Evolutionary conservation across 2,113 vertebrate genomes (phyloP).

Genomic region (Phainopepla nitens): DNA sequence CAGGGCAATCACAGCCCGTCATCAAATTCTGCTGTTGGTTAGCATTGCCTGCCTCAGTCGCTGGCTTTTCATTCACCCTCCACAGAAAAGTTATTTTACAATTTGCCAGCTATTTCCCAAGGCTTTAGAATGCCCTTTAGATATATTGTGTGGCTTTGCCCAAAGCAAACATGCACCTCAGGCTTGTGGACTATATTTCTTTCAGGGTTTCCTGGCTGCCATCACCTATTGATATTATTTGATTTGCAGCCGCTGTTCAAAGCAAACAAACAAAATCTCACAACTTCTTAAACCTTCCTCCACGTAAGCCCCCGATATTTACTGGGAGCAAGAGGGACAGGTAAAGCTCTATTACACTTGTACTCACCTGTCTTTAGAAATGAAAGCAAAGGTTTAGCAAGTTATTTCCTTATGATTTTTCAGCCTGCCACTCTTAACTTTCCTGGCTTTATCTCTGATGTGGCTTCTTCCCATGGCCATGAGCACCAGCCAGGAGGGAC

Average conservation of each 20-base stretch:
- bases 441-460: background rate
- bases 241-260: constrained; percentile 33
- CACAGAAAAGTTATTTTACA: background rate
- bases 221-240: constrained; percentile 59
- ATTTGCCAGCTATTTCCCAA: background rate
- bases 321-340: background rate
- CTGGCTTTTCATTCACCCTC: background rate
- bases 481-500: background rate
- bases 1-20: background rate
- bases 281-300: constrained; percentile 33
- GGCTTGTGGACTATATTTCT: background rate
- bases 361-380: background rate
- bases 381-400: background rate
- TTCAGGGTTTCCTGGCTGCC: background rate
- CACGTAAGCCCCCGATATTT: constrained; percentile 11
- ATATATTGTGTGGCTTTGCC: background rate
- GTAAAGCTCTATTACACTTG: background rate
- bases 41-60: background rate
- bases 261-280: constrained; percentile 55
- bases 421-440: background rate
- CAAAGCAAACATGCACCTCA: constrained; percentile 7
- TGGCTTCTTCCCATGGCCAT: background rate
- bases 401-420: background rate
- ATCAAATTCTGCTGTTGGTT: background rate
- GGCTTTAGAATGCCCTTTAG: constrained; percentile 44